phyloP scores from a whole-genome alignment of 2,113 vertebrate species.

The Phaethornis superciliosus region DNA sequence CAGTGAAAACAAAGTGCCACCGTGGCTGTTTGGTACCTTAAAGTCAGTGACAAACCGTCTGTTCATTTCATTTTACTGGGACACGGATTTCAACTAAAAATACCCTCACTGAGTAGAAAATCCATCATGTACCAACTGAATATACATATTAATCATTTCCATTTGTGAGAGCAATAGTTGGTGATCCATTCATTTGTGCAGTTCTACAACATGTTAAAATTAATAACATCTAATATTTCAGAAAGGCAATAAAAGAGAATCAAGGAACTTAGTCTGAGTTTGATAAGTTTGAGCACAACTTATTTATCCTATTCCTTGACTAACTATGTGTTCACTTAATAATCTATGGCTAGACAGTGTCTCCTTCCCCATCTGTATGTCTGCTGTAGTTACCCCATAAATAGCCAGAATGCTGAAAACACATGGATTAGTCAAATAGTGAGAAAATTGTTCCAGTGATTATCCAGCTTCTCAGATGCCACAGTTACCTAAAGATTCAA shows the following conservation, averaged over 20 bases:
- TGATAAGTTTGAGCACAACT: neutral
- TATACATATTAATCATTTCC: neutral
- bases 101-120: neutral
- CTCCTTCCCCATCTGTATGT: neutral
- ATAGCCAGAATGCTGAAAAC: slow-evolving; percentile 9
- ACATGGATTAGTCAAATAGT: slow-evolving; percentile 13
- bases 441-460: slow-evolving; percentile 5
- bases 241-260: slow-evolving; percentile 5
- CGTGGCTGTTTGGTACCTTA: neutral
- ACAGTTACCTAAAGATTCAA: neutral
- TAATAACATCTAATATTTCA: neutral
- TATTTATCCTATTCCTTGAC: neutral
- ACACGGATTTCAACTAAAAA: slow-evolving; percentile 9
- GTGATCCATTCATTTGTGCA: neutral
- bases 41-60: neutral
- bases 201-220: slow-evolving; percentile 3
- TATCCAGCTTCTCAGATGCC: slow-evolving; percentile 15
- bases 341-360: neutral
- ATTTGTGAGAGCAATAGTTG: slow-evolving; percentile 5
- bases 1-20: neutral
- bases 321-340: neutral
- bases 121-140: neutral
- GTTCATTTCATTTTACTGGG: neutral
- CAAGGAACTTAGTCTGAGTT: neutral
- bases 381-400: neutral